Percentiles rank a stretch among this genome's conserved stretches.
Evolutionary conservation across 2,113 vertebrate species (phyloP).

Genomic region (Hiodon alosoides): DNA sequence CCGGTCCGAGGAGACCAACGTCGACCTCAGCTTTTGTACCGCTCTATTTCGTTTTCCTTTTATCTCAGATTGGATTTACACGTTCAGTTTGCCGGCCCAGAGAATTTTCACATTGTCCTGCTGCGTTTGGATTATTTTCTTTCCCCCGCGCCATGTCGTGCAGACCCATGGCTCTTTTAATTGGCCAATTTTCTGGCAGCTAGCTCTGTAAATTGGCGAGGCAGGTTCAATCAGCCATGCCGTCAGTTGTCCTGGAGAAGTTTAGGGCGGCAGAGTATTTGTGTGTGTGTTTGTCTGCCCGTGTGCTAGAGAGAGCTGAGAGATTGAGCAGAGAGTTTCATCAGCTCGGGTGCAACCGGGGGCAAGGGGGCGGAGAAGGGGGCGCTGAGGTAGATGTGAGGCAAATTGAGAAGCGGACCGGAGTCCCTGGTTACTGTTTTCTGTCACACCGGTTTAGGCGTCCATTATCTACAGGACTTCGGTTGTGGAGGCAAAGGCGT

Average conservation of each 20-base stretch:
- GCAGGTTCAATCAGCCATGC: conserved; percentile 43
- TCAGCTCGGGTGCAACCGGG: neutral
- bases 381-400: neutral
- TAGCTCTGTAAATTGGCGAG: conserved; percentile 37
- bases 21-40: too few relatives aligned
- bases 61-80: conserved; percentile 10
- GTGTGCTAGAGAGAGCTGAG: neutral
- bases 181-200: conserved; percentile 45
- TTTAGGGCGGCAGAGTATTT: neutral
- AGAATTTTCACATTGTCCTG: conserved; percentile 12
- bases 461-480: too few relatives aligned
- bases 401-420: too few relatives aligned
- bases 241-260: conserved; percentile 23
- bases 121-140: neutral
- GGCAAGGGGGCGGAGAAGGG: neutral
- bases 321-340: neutral
- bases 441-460: too few relatives aligned
- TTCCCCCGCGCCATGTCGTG: conserved; percentile 6
- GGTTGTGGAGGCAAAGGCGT: too few relatives aligned
- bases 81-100: conserved; percentile 16
- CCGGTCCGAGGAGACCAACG: too few relatives aligned
- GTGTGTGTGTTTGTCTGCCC: neutral
- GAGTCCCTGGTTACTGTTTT: too few relatives aligned
- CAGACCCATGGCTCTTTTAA: conserved; percentile 38
- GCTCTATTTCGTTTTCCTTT: conserved; percentile 16